Evolutionary conservation across 2,888 invertebrate genomes (phyloP), one percentile per base, ranked within the genome.

Genomic region (Blomia tropicalis): DNA sequence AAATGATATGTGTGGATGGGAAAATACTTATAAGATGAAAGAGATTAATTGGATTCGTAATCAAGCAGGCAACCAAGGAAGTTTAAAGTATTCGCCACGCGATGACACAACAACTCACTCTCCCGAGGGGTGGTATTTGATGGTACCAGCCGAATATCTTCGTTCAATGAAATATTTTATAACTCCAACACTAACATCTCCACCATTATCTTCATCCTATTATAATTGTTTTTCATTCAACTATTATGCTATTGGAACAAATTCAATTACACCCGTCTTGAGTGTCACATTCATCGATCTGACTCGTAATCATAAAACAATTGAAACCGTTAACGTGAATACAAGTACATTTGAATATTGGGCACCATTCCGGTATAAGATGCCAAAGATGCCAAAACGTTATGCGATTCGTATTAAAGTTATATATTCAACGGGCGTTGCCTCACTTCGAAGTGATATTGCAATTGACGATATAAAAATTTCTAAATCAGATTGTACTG

Each of bases 381-480:
- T 56, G 30, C 30, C 56, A 5, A 56, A 56, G 11, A 27, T 56
- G 56, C 56, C 56, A 27, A 29, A 5, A 17, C 56, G 23, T 19
- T 47, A 47, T 19, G 14, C 22, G 14, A 47, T 47, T n/a, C 7
- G 7, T n/a, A 47, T 47, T n/a, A 25, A 14, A 22, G n/a, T n/a
- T n/a, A 27, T 11, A 7, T 36, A 36, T 47, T 19, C 7, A 19
- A n/a, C 51, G n/a, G 41, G n/a, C n/a, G n/a, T n/a, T 41, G 11
- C 7, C 51, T 11, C 5, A 11, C 51, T 47, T 7, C 7, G 11
- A 7, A 31, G 51, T 54, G 60, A 60, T 36, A 22, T 60, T 3
- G 60, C 60, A 2, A 29, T 60, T 29, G 60, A 60, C 14, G 60
- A 60, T 29, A 60, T 60, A 22, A 30, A 51, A 23, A n/a, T 60